Conservation (phyloP, 2,888 invertebrate genomes). For the Andrena marginata region DNA sequence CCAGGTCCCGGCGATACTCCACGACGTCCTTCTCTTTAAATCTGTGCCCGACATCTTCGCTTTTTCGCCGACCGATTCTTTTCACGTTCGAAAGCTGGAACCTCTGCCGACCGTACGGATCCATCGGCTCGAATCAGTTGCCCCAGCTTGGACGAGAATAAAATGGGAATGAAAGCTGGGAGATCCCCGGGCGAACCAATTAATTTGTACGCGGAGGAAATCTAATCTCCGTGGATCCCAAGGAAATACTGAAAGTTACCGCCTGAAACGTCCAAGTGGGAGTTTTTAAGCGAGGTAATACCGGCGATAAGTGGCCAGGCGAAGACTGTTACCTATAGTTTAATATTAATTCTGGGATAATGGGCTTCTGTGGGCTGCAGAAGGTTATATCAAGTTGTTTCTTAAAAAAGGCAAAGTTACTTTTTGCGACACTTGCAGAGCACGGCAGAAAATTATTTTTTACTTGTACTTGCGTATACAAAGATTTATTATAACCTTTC, state of each 20-base stretch:
- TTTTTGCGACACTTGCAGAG: too few relatives aligned
- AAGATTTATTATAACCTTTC: too few relatives aligned
- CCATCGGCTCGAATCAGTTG: conserved; percentile 12
- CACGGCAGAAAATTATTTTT: too few relatives aligned
- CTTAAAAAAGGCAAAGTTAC: too few relatives aligned
- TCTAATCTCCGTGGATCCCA: not conserved
- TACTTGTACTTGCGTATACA: too few relatives aligned
- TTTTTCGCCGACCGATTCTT: conserved; percentile 36
- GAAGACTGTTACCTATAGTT: too few relatives aligned
- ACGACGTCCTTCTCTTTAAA: conserved; percentile 57
- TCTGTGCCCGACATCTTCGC: conserved; percentile 62
- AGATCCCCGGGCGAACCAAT: conserved; percentile 12
- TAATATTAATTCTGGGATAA: too few relatives aligned
- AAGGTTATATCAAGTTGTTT: too few relatives aligned
- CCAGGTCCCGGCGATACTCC: conserved; percentile 53
- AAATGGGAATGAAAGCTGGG: not conserved
- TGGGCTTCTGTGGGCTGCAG: too few relatives aligned
- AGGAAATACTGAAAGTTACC: not conserved
- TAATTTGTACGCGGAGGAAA: conserved; percentile 12
- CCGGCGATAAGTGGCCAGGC: too few relatives aligned
- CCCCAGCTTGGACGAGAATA: not conserved
- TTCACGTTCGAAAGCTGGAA: conserved; percentile 7
- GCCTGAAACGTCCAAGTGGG: not conserved
- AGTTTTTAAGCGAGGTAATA: not conserved
- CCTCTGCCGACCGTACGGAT: not conserved